These are phyloP conservation scores for Adelognathus sp. DNA, from an alignment of 2,888 invertebrate genomes.

Conservation along the genomic window DNA sequence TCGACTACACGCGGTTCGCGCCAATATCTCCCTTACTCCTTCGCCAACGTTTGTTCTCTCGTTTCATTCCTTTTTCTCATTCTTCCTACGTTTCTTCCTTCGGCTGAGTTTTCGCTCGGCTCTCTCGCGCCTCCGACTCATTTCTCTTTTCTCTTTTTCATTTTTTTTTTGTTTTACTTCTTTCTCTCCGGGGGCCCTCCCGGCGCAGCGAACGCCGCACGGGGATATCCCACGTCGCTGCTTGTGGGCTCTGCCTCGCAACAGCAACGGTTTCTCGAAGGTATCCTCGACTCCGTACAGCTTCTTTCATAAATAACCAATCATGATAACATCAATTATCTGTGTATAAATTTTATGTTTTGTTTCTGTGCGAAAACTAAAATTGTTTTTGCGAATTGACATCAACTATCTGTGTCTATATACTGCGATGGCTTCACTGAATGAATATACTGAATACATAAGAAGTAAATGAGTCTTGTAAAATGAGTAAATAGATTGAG, in stretches of 20 bases:
- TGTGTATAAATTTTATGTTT: not conserved
- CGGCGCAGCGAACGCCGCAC: conserved; percentile 37
- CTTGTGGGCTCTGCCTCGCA: conserved; percentile 66
- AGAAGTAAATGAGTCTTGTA: too few species aligned
- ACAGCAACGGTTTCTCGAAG: conserved; percentile 67
- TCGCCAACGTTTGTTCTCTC: conserved; percentile 23
- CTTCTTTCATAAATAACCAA: conserved; percentile 10
- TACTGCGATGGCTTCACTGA: too few species aligned
- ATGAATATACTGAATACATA: too few species aligned
- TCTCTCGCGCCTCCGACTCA: conserved; percentile 55
- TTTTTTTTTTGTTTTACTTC: conserved; percentile 39
- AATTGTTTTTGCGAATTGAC: too few species aligned
- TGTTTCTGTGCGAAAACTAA: not conserved
- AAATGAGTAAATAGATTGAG: too few species aligned
- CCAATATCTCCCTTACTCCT: conserved; percentile 42
- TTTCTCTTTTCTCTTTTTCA: conserved; percentile 54
- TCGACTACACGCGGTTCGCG: conserved; percentile 54
- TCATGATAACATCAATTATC: not conserved
- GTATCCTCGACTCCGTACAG: conserved; percentile 29
- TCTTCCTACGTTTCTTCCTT: conserved; percentile 42
- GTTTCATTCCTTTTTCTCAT: conserved; percentile 25
- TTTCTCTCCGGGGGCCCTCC: conserved; percentile 52
- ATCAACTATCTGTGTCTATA: too few species aligned
- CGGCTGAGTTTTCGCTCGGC: conserved; percentile 57
- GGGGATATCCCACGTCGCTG: conserved; percentile 60